A percentile compares a stretch with the other conserved stretches of the same genome.
Evolutionary conservation across 2,797 vertebrate genomes (phyloP).

Genomic region (Halcyon chelicuti): DNA sequence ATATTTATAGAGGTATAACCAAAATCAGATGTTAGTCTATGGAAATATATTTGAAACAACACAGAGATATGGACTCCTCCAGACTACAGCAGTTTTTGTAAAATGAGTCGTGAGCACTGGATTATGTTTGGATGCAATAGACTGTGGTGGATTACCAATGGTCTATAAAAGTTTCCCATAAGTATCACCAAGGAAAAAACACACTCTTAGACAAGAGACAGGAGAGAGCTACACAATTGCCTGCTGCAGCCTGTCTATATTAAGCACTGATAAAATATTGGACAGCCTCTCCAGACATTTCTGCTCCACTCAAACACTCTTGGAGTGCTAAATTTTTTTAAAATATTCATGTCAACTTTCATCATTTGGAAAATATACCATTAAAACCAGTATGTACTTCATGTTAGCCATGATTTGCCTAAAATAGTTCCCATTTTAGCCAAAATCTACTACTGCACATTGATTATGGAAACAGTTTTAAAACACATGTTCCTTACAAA

Average conservation of each 20-base stretch:
- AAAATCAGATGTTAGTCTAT: not conserved
- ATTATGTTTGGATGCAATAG: not conserved
- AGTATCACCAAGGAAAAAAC: not conserved
- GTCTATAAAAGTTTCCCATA: not conserved
- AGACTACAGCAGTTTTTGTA: not conserved
- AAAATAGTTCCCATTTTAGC: not conserved
- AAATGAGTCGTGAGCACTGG: not conserved
- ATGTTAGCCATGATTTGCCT: not conserved
- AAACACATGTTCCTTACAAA: not conserved
- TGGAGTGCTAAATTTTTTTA: not conserved
- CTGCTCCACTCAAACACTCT: not conserved
- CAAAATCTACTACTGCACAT: not conserved
- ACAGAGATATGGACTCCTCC: not conserved
- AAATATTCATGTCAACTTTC: not conserved
- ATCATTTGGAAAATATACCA: not conserved
- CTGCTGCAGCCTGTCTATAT: not conserved
- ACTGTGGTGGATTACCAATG: not conserved
- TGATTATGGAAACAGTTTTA: not conserved
- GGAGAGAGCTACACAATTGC: not conserved
- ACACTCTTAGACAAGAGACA: not conserved
- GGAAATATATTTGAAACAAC: not conserved
- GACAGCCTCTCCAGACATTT: not conserved
- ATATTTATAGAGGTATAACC: not conserved
- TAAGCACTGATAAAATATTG: not conserved
- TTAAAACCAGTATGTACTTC: not conserved